Evolutionary conservation across 2,113 vertebrate genomes (phyloP).

Genomic region (Arizona elegans): DNA sequence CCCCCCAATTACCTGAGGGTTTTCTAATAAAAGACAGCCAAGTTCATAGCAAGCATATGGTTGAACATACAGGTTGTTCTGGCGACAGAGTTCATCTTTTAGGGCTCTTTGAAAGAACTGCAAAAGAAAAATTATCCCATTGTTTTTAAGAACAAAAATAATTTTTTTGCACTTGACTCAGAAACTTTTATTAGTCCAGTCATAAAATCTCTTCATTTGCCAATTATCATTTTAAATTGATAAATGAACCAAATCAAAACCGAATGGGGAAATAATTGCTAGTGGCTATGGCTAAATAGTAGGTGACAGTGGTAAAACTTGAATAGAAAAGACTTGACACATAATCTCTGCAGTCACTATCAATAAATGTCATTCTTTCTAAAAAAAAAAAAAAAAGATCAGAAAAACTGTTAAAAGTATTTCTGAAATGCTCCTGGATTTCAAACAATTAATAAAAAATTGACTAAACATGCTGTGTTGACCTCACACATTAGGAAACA

Average conservation of each 20-base stretch:
- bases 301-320: neutral
- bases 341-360: neutral
- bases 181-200: neutral
- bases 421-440: neutral
- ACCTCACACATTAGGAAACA: neutral
- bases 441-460: neutral
- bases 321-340: neutral
- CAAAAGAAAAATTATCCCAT: constrained; percentile 2
- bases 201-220: neutral
- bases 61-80: constrained; percentile 87
- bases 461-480: neutral
- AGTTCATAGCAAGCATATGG: constrained; percentile 96
- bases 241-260: neutral
- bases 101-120: constrained; percentile 91
- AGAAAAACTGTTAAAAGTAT: neutral
- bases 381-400: neutral
- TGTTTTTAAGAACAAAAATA: neutral
- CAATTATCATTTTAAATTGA: neutral
- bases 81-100: constrained; percentile 82
- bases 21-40: constrained; percentile 88
- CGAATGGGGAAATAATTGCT: neutral
- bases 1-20: constrained; percentile 80
- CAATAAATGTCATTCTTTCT: neutral
- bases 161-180: neutral
- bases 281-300: neutral